A percentile compares a stretch with the other conserved stretches of the same genome.
Conservation (phyloP, 2,888 invertebrate species). For the Theretra japonica region DNA sequence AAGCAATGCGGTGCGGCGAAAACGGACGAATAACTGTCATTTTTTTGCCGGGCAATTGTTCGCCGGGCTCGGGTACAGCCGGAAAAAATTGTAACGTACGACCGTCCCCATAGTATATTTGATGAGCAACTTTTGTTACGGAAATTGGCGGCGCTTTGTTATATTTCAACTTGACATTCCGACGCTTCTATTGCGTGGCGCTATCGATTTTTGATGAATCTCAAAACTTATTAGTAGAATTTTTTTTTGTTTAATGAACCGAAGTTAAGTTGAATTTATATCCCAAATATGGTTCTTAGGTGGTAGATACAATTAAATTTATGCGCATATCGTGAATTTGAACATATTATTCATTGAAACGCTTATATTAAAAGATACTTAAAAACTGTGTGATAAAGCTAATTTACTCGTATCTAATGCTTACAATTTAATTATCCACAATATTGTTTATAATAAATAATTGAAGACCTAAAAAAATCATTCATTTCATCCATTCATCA, state of each 20-base stretch:
- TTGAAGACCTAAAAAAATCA: too few relatives aligned
- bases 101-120: conserved; percentile 10
- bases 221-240: not conserved
- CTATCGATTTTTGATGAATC: not conserved
- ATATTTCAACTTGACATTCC: conserved; percentile 14
- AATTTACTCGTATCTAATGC: too few relatives aligned
- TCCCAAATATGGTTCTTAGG: too few relatives aligned
- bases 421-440: too few relatives aligned
- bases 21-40: conserved; percentile 23
- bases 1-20: conserved; percentile 15
- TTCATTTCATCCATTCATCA: too few relatives aligned
- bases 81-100: conserved; percentile 27
- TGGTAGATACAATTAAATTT: too few relatives aligned
- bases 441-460: too few relatives aligned
- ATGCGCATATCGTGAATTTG: too few relatives aligned
- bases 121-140: conserved; percentile 23
- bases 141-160: conserved; percentile 26
- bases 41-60: conserved; percentile 18
- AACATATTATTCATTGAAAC: too few relatives aligned
- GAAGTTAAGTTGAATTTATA: too few relatives aligned
- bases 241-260: not conserved
- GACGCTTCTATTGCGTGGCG: not conserved
- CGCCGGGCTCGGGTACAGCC: conserved; percentile 20
- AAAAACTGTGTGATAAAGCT: too few relatives aligned
- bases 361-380: too few relatives aligned